These are phyloP conservation scores for Phortica okadai DNA, from an alignment of 2,888 invertebrate genomes.

Conservation along the genomic window DNA sequence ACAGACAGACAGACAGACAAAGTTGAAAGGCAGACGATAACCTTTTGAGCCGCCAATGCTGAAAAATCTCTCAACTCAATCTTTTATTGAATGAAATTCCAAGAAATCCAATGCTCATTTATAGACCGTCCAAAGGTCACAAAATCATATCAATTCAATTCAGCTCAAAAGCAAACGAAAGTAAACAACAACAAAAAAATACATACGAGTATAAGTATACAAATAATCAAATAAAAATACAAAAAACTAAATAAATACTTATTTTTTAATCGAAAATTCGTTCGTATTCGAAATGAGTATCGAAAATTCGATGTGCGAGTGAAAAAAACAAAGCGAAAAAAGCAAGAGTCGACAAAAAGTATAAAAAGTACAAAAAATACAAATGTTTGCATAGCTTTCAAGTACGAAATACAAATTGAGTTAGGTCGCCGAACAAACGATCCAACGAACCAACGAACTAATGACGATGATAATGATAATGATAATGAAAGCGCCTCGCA, in stretches of 20 bases:
- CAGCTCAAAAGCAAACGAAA: neutral
- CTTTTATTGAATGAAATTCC: neutral
- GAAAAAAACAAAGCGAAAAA: neutral
- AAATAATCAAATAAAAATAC: no score
- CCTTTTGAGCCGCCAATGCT: neutral
- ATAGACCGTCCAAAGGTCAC: neutral
- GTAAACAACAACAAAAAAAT: no score
- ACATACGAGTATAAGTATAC: no score
- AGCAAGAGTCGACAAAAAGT: no score
- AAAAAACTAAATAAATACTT: no score
- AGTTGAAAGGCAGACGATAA: neutral
- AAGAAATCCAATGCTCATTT: neutral
- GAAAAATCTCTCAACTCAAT: neutral
- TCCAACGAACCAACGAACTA: neutral
- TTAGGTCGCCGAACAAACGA: constrained; percentile 40
- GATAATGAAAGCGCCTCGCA: neutral
- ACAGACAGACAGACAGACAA: no score
- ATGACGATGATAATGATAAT: neutral
- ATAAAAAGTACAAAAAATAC: neutral
- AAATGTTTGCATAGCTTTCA: neutral
- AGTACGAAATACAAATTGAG: constrained; percentile 48
- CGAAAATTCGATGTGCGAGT: neutral
- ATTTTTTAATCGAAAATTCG: neutral
- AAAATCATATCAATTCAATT: neutral
- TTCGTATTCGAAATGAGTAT: neutral